Evolutionary conservation across 2,113 vertebrate species (phyloP).

Genomic region (Anarrhichthys ocellatus): DNA sequence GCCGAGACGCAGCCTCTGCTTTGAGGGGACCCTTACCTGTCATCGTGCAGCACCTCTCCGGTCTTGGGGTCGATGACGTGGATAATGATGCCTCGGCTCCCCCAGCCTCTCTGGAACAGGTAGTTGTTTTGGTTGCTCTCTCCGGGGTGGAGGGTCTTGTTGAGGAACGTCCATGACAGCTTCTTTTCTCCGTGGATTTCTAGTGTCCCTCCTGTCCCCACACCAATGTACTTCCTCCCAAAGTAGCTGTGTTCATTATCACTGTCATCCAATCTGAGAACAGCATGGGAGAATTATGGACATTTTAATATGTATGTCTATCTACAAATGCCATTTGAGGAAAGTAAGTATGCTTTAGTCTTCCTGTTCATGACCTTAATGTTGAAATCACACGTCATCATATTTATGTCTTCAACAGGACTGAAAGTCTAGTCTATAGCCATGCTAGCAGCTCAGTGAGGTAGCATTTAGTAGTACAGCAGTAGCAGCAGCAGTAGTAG

Average conservation of each 20-base stretch:
- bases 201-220: slow-evolving; percentile 88
- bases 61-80: slow-evolving; percentile 90
- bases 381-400: not conserved
- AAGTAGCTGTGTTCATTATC: slow-evolving; percentile 87
- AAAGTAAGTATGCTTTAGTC: not conserved
- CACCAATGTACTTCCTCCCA: slow-evolving; percentile 92
- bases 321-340: not conserved
- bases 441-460: not conserved
- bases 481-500: too few species aligned
- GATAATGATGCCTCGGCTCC: slow-evolving; percentile 92
- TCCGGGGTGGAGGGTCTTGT: slow-evolving; percentile 90
- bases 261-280: slow-evolving; percentile 86
- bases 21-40: slow-evolving; percentile 81
- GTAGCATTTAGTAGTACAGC: not conserved
- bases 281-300: not conserved
- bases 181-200: slow-evolving; percentile 92
- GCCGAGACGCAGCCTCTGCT: not conserved
- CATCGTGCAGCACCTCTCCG: slow-evolving; percentile 87
- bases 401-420: not conserved
- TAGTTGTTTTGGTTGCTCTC: slow-evolving; percentile 91
- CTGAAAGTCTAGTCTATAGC: not conserved
- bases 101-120: slow-evolving; percentile 94
- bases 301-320: not conserved
- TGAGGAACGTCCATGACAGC: slow-evolving; percentile 95
- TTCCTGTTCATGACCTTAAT: not conserved